These are phyloP conservation scores for Caenorhabditis briggsae DNA, from an alignment of 1,140 invertebrate species.

Conservation along the genomic window DNA sequence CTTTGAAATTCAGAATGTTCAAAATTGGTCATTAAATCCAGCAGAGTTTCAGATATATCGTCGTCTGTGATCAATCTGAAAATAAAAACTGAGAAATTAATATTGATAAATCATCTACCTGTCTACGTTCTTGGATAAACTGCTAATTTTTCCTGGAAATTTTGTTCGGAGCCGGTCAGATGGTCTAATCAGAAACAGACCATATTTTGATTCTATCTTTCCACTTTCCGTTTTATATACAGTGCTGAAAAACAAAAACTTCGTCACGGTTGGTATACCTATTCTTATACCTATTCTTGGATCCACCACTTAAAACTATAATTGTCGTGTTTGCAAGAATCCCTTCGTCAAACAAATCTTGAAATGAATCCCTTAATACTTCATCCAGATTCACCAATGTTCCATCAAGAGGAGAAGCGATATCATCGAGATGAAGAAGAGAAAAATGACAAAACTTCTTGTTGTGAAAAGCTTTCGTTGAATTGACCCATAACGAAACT, in stretches of 20 bases:
- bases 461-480: neutral
- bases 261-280: neutral
- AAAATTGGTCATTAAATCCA: neutral
- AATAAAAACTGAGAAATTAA: neutral
- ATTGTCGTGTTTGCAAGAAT: neutral
- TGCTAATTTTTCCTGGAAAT: neutral
- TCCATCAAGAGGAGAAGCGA: neutral
- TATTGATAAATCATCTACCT: neutral
- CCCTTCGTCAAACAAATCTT: neutral
- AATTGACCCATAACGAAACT: neutral
- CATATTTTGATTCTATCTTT: conserved; percentile 28
- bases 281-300: neutral
- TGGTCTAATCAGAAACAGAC: neutral
- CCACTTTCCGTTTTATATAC: conserved; percentile 1
- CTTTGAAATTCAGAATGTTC: neutral
- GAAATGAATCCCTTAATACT: neutral
- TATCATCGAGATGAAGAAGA: neutral
- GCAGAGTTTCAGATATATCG: neutral
- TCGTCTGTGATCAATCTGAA: conserved; percentile 21
- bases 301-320: conserved; percentile 10
- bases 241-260: neutral
- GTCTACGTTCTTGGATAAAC: neutral
- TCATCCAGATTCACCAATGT: conserved; percentile 30
- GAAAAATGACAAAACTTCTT: neutral
- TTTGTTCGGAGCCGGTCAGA: neutral